Percentiles rank a stretch among this genome's conserved stretches.
phyloP scores from a whole-genome alignment of 2,888 invertebrate species.

The Eilema caniola region DNA sequence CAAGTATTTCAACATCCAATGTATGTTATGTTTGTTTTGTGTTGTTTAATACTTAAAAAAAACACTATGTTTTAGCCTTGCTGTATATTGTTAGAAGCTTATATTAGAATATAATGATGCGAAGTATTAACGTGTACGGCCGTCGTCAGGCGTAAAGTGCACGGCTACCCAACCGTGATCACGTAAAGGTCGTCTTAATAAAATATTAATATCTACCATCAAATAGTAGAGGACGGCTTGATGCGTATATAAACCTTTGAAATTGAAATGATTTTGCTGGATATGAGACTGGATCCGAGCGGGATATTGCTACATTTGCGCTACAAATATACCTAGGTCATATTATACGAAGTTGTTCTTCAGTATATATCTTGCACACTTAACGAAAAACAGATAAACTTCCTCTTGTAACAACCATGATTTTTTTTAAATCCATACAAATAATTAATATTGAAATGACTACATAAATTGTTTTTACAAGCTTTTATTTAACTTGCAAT shows the following conservation, averaged over 20 bases:
- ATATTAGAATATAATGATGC: not conserved
- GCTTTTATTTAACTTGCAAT: too few species aligned
- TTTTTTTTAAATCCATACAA: too few species aligned
- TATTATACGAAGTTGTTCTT: not conserved
- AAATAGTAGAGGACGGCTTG: conserved; percentile 5
- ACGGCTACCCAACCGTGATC: conserved; percentile 24
- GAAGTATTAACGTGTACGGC: conserved; percentile 11
- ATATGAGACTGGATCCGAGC: not conserved
- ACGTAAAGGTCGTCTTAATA: conserved; percentile 36
- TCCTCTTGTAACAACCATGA: too few species aligned
- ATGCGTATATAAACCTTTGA: not conserved
- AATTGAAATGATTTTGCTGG: not conserved
- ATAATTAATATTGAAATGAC: too few species aligned
- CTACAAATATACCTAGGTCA: not conserved
- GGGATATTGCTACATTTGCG: too few species aligned
- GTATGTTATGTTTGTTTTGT: too few species aligned
- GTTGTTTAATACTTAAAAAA: too few species aligned
- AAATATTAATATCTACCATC: conserved; percentile 37
- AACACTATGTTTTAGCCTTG: not conserved
- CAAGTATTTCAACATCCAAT: too few species aligned
- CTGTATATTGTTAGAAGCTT: not conserved
- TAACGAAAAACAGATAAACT: not conserved
- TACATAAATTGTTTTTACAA: too few species aligned
- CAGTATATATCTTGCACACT: not conserved
- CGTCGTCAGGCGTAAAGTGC: conserved; percentile 27